These are phyloP conservation scores for Aplodontia rufa DNA, from an alignment of 2,113 vertebrate species.

Conservation along the genomic window DNA sequence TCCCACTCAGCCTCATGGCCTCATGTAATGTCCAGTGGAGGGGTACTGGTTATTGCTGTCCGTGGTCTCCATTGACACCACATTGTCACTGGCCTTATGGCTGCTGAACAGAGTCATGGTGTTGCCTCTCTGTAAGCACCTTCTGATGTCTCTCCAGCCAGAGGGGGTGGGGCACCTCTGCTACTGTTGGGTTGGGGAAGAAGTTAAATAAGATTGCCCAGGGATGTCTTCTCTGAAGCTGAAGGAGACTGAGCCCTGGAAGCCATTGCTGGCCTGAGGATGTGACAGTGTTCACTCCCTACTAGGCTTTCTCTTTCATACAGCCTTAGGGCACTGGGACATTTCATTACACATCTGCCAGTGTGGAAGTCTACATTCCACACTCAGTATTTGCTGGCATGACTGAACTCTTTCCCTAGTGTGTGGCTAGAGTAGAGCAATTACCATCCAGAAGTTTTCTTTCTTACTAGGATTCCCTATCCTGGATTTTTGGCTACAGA, in stretches of 20 bases:
- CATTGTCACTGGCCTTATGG: not conserved
- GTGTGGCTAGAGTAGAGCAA: not conserved
- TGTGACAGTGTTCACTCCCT: not conserved
- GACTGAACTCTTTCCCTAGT: too few relatives aligned
- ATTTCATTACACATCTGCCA: not conserved
- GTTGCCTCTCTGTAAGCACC: not conserved
- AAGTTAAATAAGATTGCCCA: not conserved
- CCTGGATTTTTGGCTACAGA: not conserved
- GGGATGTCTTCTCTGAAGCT: not conserved
- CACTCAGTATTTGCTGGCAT: not conserved
- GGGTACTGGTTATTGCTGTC: too few relatives aligned
- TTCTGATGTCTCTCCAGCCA: not conserved
- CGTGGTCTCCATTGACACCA: too few relatives aligned
- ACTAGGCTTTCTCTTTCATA: not conserved
- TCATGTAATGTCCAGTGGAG: not conserved
- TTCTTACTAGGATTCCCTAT: not conserved
- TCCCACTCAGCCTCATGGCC: not conserved
- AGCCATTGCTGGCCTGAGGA: not conserved
- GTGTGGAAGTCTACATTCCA: not conserved
- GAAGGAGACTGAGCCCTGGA: rapidly evolving
- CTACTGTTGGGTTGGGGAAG: not conserved
- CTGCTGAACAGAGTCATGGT: not conserved
- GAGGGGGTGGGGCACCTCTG: too few relatives aligned
- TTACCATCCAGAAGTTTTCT: not conserved
- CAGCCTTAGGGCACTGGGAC: rapidly evolving